Percentiles rank a stretch among this genome's conserved stretches.
Conservation (phyloP, 2,888 invertebrate species). For the Erebia palarica region DNA sequence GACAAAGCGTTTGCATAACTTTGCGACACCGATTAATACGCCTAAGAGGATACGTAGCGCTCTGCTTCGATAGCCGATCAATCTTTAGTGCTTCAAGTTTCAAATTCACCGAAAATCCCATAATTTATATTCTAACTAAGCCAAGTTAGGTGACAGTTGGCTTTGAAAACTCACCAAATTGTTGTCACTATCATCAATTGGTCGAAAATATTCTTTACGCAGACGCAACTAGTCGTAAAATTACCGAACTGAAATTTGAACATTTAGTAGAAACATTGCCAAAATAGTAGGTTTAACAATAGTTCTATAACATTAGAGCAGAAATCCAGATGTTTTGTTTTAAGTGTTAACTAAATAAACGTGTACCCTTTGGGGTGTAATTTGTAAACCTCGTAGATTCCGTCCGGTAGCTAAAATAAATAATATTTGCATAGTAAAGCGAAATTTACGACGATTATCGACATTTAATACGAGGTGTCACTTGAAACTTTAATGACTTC, state of each 20-base stretch:
- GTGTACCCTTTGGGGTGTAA: background rate
- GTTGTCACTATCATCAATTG: too few relatives aligned
- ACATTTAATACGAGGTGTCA: constrained; percentile 60
- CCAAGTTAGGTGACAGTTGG: too few relatives aligned
- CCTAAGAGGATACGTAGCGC: constrained; percentile 15
- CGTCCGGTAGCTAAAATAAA: constrained; percentile 42
- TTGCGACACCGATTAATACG: constrained; percentile 66
- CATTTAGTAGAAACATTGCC: too few relatives aligned
- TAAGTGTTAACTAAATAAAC: background rate
- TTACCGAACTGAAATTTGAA: too few relatives aligned
- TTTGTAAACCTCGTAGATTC: constrained; percentile 10
- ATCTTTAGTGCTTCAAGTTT: background rate
- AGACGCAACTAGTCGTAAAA: too few relatives aligned
- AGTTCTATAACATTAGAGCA: too few relatives aligned
- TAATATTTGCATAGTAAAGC: constrained; percentile 55
- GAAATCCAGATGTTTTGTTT: background rate
- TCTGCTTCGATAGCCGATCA: constrained; percentile 17
- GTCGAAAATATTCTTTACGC: too few relatives aligned
- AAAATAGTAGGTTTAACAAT: too few relatives aligned
- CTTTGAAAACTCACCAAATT: too few relatives aligned
- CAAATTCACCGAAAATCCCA: too few relatives aligned
- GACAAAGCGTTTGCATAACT: constrained; percentile 65
- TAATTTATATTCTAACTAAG: too few relatives aligned
- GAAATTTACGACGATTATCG: constrained; percentile 34
- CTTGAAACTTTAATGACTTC: constrained; percentile 57